Conservation (phyloP, 2,888 invertebrate species). For the Dasysyrphus tricinctus region DNA sequence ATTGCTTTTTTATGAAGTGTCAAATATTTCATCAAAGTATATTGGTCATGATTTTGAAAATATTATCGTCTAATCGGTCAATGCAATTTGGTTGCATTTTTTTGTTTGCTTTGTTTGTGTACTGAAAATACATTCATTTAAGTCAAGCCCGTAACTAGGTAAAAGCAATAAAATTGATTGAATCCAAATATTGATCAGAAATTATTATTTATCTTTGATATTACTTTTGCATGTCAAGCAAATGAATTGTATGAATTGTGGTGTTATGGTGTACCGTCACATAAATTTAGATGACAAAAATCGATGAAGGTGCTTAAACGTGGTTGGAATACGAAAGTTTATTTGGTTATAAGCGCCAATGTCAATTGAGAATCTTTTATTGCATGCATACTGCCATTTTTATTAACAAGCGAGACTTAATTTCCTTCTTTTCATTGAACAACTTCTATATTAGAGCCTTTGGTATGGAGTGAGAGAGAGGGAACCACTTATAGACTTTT, state of each 20-base stretch:
- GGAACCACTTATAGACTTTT: background rate
- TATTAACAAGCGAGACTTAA: background rate
- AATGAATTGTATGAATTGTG: slow-evolving; percentile 42
- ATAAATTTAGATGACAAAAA: slow-evolving; percentile 51
- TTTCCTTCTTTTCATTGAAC: slow-evolving; percentile 11
- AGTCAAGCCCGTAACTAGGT: slow-evolving; percentile 10
- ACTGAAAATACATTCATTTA: background rate
- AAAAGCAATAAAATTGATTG: slow-evolving; percentile 34
- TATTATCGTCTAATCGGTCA: slow-evolving; percentile 28
- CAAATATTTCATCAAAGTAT: slow-evolving; percentile 65
- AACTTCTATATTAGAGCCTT: background rate
- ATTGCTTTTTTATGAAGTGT: slow-evolving; percentile 72
- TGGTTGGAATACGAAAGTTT: slow-evolving; percentile 44
- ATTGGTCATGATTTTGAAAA: slow-evolving; percentile 10
- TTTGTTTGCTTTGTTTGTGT: background rate
- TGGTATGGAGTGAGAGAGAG: background rate
- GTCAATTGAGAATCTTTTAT: slow-evolving; percentile 14
- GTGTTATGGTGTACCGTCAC: slow-evolving; percentile 21
- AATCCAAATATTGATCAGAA: slow-evolving; percentile 52
- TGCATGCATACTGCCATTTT: background rate
- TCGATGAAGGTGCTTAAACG: slow-evolving; percentile 51
- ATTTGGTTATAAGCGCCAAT: slow-evolving; percentile 33
- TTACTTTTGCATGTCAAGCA: slow-evolving; percentile 23
- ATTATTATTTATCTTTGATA: slow-evolving; percentile 21
- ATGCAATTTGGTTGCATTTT: slow-evolving; percentile 40